Percentiles rank a stretch among this genome's conserved stretches.
Conservation (phyloP, 1,140 invertebrate genomes). For the Zaprionus capensis region DNA sequence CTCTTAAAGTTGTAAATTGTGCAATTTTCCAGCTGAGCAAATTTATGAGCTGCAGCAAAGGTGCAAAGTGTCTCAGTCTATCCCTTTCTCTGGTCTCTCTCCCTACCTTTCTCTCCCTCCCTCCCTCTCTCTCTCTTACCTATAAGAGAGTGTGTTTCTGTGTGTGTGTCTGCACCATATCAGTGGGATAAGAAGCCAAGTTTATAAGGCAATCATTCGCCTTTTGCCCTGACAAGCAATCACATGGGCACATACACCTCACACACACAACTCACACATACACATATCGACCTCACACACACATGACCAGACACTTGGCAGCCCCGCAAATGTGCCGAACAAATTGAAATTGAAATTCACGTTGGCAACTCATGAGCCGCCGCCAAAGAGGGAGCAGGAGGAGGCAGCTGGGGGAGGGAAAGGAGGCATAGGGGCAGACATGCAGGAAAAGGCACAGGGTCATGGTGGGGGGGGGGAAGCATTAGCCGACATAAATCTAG, state of each 20-base stretch:
- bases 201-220: slow-evolving; percentile 42
- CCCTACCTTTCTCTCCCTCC: background rate
- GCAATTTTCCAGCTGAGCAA: slow-evolving; percentile 60
- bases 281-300: background rate
- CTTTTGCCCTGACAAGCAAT: slow-evolving; percentile 44
- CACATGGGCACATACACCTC: slow-evolving; percentile 15
- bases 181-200: slow-evolving; percentile 32
- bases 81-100: background rate
- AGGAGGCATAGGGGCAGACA: background rate
- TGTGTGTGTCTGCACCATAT: slow-evolving; percentile 5
- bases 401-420: background rate
- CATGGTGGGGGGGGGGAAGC: background rate
- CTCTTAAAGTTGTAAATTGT: slow-evolving; percentile 60
- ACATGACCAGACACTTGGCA: slow-evolving; percentile 25
- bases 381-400: background rate
- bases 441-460: background rate
- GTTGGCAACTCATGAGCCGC: slow-evolving; percentile 28
- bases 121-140: background rate
- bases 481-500: slow-evolving; percentile 19
- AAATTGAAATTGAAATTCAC: slow-evolving; percentile 67
- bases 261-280: background rate
- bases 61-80: slow-evolving; percentile 51
- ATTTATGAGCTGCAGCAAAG: slow-evolving; percentile 64
- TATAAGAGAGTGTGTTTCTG: background rate
- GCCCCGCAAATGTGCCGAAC: slow-evolving; percentile 48